phyloP scores from a whole-genome alignment of 2,888 invertebrate genomes.

The Lycocerus yunnanus region DNA sequence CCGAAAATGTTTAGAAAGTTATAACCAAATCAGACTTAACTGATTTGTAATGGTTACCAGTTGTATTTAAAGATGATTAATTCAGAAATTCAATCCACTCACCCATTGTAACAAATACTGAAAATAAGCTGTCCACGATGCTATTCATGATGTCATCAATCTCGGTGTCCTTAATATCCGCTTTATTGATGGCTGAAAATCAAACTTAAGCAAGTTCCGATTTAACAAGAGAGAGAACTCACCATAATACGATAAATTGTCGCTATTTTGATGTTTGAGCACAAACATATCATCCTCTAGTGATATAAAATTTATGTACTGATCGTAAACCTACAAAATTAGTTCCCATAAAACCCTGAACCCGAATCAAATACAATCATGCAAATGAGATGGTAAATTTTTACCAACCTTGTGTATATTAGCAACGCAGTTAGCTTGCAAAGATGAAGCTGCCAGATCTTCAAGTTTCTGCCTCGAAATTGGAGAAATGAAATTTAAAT shows the following conservation, averaged over 20 bases:
- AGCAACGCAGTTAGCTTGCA: constrained; percentile 88
- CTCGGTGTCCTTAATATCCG: constrained; percentile 92
- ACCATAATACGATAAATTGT: constrained; percentile 91
- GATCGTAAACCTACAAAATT: constrained; percentile 83
- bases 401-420: constrained; percentile 81
- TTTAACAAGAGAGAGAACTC: constrained; percentile 43
- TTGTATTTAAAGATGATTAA: no score
- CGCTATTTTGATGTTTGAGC: constrained; percentile 89
- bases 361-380: background rate
- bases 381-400: background rate
- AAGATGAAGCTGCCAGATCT: constrained; percentile 90
- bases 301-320: constrained; percentile 97
- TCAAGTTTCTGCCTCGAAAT: constrained; percentile 92
- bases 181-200: constrained; percentile 87
- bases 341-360: background rate
- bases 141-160: constrained; percentile 93
- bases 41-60: no score
- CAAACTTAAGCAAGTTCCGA: background rate
- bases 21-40: no score
- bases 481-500: constrained; percentile 95
- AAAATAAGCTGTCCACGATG: constrained; percentile 95
- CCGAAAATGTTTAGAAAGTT: no score
- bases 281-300: constrained; percentile 97
- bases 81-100: constrained; percentile 51
- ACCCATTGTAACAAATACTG: constrained; percentile 96